Evolutionary conservation across 1,140 invertebrate species (phyloP).

Genomic region (Megathymus violae): DNA sequence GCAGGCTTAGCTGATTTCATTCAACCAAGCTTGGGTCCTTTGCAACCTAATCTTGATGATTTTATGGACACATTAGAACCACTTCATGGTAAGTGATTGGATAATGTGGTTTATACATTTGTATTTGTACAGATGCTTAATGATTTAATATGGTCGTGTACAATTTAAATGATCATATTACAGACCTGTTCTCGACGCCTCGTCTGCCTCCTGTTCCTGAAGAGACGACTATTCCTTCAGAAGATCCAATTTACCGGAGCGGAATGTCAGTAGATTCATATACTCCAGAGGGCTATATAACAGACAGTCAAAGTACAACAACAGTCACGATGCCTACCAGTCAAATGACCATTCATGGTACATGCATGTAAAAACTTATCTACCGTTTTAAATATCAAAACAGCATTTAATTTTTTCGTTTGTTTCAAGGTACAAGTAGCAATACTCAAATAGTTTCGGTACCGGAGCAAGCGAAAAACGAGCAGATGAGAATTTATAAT

Average conservation of each 20-base stretch:
- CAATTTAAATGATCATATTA: neutral
- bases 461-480: constrained; percentile 64
- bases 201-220: constrained; percentile 84
- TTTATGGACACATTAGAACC: constrained; percentile 96
- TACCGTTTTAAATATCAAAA: constrained; percentile 15
- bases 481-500: constrained; percentile 68
- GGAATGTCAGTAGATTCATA: constrained; percentile 73
- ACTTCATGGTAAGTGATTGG: constrained; percentile 87
- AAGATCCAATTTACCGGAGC: constrained; percentile 68
- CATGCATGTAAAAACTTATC: constrained; percentile 26
- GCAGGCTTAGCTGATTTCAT: constrained; percentile 94
- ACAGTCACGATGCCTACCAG: constrained; percentile 71
- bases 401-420: constrained; percentile 20
- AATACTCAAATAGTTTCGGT: constrained; percentile 74
- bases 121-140: too few species aligned
- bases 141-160: neutral
- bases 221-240: constrained; percentile 69
- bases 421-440: constrained; percentile 64
- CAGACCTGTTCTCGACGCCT: constrained; percentile 67
- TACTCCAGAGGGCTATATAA: constrained; percentile 58
- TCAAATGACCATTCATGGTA: constrained; percentile 77
- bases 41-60: constrained; percentile 98
- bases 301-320: constrained; percentile 54
- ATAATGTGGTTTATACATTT: too few species aligned
- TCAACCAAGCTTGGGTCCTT: constrained; percentile 97